Conservation (phyloP, 2,888 invertebrate genomes). For the Eupithecia vulgata region DNA sequence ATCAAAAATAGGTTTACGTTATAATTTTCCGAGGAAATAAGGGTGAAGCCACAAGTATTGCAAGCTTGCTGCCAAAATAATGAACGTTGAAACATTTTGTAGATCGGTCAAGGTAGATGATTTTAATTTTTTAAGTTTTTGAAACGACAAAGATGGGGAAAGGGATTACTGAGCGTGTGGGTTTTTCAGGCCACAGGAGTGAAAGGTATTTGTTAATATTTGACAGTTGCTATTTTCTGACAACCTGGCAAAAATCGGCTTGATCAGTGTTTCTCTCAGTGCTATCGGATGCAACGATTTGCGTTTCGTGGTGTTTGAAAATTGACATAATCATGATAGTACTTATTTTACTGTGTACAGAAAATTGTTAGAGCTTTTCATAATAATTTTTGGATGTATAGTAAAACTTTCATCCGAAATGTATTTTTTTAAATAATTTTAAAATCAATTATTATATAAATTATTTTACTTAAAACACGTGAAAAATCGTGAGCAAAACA, state of each 20-base stretch:
- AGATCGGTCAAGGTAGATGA: not conserved
- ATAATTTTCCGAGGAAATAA: not conserved
- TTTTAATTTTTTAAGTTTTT: not conserved
- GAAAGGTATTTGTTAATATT: not conserved
- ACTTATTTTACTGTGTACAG: not conserved
- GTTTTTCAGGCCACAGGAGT: not conserved
- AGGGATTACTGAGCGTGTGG: not conserved
- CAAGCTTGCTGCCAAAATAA: not conserved
- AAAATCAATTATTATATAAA: not conserved
- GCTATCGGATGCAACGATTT: not conserved
- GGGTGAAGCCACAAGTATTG: conserved; percentile 1
- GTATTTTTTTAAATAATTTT: not conserved
- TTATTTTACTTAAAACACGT: not conserved
- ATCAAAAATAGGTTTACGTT: not conserved
- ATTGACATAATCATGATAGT: not conserved
- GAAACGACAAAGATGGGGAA: not conserved
- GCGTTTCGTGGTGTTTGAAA: not conserved
- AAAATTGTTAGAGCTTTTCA: too few relatives aligned
- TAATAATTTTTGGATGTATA: too few relatives aligned
- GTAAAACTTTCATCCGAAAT: not conserved
- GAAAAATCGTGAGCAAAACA: not conserved
- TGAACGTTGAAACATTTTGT: not conserved
- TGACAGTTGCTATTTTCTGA: not conserved
- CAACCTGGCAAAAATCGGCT: not conserved
- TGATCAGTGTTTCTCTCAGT: not conserved